phyloP scores from a whole-genome alignment of 2,797 vertebrate genomes.

The Champsocephalus gunnari region DNA sequence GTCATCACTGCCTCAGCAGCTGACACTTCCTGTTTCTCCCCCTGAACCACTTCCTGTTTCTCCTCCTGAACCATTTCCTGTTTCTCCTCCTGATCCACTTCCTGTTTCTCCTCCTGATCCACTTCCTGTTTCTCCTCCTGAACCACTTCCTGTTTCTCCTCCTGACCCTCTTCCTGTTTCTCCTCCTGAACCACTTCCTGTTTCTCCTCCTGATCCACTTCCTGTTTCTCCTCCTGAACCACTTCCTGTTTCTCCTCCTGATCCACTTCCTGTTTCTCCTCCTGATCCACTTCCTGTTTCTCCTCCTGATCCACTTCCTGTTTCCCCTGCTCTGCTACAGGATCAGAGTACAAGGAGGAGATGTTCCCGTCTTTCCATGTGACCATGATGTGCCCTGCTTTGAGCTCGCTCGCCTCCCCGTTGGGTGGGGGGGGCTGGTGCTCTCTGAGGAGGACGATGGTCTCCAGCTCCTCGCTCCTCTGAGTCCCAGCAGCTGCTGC shows the following conservation, averaged over 20 bases:
- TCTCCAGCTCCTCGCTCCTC: conserved; percentile 68
- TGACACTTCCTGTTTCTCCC: too few relatives aligned
- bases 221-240: conserved; percentile 1
- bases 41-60: too few relatives aligned
- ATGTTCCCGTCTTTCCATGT: conserved; percentile 86
- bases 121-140: too few relatives aligned
- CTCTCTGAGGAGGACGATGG: conserved; percentile 15
- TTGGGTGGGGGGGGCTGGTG: conserved; percentile 14
- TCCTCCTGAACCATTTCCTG: too few relatives aligned
- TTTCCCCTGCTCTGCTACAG: conserved; percentile 39
- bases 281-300: not conserved
- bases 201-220: conserved; percentile 13
- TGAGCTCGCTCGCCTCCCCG: conserved; percentile 41
- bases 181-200: not conserved
- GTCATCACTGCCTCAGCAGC: too few relatives aligned
- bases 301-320: conserved; percentile 29
- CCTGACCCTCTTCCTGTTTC: too few relatives aligned
- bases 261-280: conserved; percentile 21
- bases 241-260: conserved; percentile 8
- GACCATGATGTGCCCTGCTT: conserved; percentile 75
- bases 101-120: too few relatives aligned
- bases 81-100: too few relatives aligned
- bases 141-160: too few relatives aligned
- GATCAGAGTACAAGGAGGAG: conserved; percentile 76
- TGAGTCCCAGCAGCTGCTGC: conserved; percentile 35